phyloP scores from a whole-genome alignment of 92 coral and sea anemone species.

The Bergia puertoricense region DNA sequence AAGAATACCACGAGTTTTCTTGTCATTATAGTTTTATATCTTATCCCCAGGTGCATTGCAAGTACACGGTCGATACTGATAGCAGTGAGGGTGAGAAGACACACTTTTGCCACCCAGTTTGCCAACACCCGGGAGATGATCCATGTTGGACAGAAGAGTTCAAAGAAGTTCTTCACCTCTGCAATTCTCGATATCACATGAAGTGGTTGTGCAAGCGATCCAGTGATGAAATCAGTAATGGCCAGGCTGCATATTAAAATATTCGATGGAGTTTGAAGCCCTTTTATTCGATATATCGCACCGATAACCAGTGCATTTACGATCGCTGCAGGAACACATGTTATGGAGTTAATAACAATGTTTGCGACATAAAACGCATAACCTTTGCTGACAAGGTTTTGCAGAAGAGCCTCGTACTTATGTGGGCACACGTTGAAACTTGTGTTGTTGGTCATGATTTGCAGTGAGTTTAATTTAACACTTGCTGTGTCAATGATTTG shows the following conservation, averaged over 20 bases:
- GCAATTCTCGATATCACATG: slow-evolving; percentile 24
- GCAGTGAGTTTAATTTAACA: background rate
- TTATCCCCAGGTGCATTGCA: background rate
- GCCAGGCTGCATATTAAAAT: slow-evolving; percentile 28
- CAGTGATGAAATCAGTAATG: slow-evolving; percentile 15
- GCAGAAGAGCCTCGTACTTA: background rate
- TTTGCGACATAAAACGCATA: slow-evolving; percentile 13
- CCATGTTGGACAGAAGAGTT: slow-evolving; percentile 16
- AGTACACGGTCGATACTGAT: slow-evolving; percentile 1
- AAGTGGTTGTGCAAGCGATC: slow-evolving; percentile 13
- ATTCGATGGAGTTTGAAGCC: slow-evolving; percentile 20
- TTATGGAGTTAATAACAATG: slow-evolving; percentile 20
- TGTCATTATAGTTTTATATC: background rate
- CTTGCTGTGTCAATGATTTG: background rate
- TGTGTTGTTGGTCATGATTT: background rate
- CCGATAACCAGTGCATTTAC: slow-evolving; percentile 8
- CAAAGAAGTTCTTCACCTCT: slow-evolving; percentile 5
- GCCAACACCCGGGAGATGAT: slow-evolving; percentile 23
- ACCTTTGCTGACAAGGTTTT: background rate
- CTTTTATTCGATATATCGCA: background rate
- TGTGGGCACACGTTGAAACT: background rate
- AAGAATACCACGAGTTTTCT: background rate
- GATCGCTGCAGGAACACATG: slow-evolving; percentile 3
- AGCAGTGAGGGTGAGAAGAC: background rate
- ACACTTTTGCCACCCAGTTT: slow-evolving; percentile 2